A percentile compares a stretch with the other conserved stretches of the same genome.
Conservation (phyloP, 2,113 vertebrate genomes). For the Nyctibius bracteatus region DNA sequence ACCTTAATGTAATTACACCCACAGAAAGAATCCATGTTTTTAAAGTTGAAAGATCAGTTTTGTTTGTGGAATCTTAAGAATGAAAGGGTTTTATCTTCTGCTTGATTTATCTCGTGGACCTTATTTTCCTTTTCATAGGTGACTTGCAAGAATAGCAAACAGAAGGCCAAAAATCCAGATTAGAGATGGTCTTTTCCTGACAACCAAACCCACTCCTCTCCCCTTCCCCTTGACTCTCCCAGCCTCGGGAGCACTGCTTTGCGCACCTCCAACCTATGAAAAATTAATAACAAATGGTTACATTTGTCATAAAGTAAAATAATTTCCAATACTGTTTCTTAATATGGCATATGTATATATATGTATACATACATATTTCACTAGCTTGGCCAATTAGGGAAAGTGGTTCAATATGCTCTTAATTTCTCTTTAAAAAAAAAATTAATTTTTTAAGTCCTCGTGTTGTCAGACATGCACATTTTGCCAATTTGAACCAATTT, state of each 20-base stretch:
- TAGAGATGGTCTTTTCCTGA: background rate
- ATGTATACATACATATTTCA: background rate
- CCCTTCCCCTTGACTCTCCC: background rate
- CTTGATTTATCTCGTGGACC: background rate
- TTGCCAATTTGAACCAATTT: background rate
- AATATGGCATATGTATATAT: background rate
- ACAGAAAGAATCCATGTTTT: background rate
- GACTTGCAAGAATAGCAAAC: background rate
- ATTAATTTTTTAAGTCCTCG: background rate
- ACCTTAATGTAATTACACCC: background rate
- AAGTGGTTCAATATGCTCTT: constrained; percentile 48
- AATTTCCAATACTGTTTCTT: background rate
- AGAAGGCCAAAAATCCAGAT: background rate
- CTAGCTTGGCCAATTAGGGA: background rate
- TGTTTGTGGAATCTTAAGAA: background rate
- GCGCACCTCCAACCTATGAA: background rate
- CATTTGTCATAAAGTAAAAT: background rate
- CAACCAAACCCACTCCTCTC: background rate
- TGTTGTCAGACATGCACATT: background rate
- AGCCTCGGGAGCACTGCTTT: background rate
- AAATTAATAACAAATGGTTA: constrained; percentile 7
- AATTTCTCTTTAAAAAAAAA: background rate
- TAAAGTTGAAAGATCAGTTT: background rate
- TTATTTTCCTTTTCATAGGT: background rate
- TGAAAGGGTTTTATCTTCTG: background rate